Conservation (phyloP, 2,113 vertebrate genomes). For the Gnathonemus echidnorhynchus region DNA sequence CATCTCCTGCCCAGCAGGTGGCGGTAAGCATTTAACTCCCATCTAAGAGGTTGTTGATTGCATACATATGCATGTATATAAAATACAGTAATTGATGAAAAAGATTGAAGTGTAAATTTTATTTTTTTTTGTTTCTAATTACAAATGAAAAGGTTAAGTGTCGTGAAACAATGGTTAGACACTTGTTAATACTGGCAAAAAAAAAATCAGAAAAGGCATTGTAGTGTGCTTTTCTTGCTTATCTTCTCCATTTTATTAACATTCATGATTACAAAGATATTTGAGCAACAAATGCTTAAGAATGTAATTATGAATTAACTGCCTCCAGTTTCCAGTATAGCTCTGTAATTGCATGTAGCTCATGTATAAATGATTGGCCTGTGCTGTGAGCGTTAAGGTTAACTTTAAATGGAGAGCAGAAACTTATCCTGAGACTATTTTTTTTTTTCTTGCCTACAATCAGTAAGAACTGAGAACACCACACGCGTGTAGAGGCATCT, state of each 20-base stretch:
- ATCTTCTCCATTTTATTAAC: neutral
- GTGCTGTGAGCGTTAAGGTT: neutral
- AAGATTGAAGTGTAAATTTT: neutral
- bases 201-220: neutral
- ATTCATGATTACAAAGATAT: neutral
- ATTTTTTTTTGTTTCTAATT: neutral
- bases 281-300: neutral
- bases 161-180: neutral
- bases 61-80: neutral
- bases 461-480: neutral
- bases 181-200: neutral
- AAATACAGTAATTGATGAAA: neutral
- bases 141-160: neutral
- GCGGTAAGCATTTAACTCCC: neutral
- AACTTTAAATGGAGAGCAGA: neutral
- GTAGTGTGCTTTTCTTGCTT: neutral
- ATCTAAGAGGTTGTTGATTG: neutral
- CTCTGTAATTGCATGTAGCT: neutral
- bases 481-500: neutral
- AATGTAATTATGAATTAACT: neutral
- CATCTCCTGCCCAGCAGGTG: neutral
- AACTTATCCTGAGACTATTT: neutral
- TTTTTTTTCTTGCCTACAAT: neutral
- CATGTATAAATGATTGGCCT: neutral
- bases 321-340: neutral